Conservation (phyloP, 1,140 invertebrate genomes). For the Bombus pascuorum region DNA sequence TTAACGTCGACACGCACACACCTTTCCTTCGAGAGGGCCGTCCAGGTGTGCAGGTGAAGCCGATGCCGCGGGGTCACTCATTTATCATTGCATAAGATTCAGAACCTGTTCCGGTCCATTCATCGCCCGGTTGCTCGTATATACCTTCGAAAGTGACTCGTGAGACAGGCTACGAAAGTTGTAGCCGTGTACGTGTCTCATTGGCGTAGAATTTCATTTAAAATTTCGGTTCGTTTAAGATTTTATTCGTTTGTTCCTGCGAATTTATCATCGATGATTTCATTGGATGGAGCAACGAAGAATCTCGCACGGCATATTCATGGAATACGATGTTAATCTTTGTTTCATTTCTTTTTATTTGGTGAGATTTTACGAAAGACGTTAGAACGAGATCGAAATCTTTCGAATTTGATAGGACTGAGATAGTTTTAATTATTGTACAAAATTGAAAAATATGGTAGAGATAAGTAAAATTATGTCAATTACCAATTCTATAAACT, state of each 20-base stretch:
- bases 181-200: conserved; percentile 36
- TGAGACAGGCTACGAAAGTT: conserved; percentile 54
- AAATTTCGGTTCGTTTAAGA: not conserved
- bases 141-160: conserved; percentile 67
- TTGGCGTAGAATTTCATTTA: conserved; percentile 50
- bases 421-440: too few relatives aligned
- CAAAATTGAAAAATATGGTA: too few relatives aligned
- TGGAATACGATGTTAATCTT: not conserved
- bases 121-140: conserved; percentile 68
- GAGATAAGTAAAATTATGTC: too few relatives aligned
- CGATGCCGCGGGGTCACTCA: conserved; percentile 69
- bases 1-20: not conserved
- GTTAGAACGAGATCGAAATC: too few relatives aligned
- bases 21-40: not conserved
- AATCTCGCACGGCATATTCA: too few relatives aligned
- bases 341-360: not conserved
- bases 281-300: too few relatives aligned
- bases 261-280: not conserved
- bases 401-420: too few relatives aligned
- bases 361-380: too few relatives aligned
- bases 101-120: conserved; percentile 80
- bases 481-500: too few relatives aligned
- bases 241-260: not conserved
- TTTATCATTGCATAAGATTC: conserved; percentile 81
- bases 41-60: conserved; percentile 66